phyloP scores from a whole-genome alignment of 1,140 invertebrate species.

The Sarcophaga peregrina region DNA sequence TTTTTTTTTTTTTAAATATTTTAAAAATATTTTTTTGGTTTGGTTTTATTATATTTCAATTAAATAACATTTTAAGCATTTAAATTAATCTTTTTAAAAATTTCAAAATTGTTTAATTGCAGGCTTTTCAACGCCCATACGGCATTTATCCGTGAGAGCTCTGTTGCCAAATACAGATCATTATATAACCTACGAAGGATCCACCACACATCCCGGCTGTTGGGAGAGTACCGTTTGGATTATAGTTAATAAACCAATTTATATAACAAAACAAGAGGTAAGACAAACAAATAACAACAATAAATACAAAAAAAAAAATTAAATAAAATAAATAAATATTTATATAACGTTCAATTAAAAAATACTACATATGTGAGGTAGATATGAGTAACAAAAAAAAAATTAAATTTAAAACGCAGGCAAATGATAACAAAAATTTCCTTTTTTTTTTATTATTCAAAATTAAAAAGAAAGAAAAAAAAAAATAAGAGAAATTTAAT shows the following conservation, averaged over 20 bases:
- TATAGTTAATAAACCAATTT: slow-evolving; percentile 95
- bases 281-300: slow-evolving; percentile 31
- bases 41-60: not conserved
- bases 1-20: too few species aligned
- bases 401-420: not conserved
- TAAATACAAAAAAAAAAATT: not conserved
- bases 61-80: too few species aligned
- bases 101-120: slow-evolving; percentile 47
- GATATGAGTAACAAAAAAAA: slow-evolving; percentile 16
- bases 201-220: slow-evolving; percentile 92
- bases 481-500: not conserved
- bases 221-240: slow-evolving; percentile 96
- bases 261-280: slow-evolving; percentile 91
- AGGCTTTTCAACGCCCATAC: slow-evolving; percentile 83
- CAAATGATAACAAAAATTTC: not conserved
- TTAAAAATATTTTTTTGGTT: not conserved
- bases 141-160: slow-evolving; percentile 83
- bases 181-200: slow-evolving; percentile 99
- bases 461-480: too few species aligned
- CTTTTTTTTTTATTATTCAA: not conserved
- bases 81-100: too few species aligned
- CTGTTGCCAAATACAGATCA: slow-evolving; percentile 88
- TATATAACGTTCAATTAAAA: not conserved
- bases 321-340: not conserved
- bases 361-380: not conserved